A percentile compares a stretch with the other conserved stretches of the same genome.
phyloP scores from a whole-genome alignment of 1,140 invertebrate genomes.

The Eumaeus atala region DNA sequence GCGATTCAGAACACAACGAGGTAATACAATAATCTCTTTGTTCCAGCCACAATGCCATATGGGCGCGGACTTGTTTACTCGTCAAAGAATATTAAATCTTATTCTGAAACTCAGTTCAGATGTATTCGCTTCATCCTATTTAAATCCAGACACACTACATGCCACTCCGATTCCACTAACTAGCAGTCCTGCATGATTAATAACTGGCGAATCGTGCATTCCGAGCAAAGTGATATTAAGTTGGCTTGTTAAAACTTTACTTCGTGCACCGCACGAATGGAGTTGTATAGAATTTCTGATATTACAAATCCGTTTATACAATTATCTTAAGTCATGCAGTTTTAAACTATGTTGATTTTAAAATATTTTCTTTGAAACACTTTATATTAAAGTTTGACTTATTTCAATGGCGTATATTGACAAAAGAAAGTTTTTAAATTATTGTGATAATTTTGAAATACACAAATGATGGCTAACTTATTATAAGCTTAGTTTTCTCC shows the following conservation, averaged over 20 bases:
- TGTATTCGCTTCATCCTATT: conserved; percentile 34
- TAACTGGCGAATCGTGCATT: conserved; percentile 66
- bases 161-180: conserved; percentile 64
- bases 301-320: conserved; percentile 38
- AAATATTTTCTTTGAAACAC: background rate
- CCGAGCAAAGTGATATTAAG: conserved; percentile 70
- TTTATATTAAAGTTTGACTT: too few species aligned
- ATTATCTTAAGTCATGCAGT: conserved; percentile 13
- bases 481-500: too few species aligned
- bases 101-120: conserved; percentile 36
- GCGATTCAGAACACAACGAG: conserved; percentile 34
- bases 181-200: conserved; percentile 71
- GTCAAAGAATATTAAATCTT: conserved; percentile 50
- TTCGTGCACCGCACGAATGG: conserved; percentile 46
- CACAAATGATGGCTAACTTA: too few species aligned
- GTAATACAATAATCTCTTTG: conserved; percentile 46
- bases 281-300: conserved; percentile 48
- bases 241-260: conserved; percentile 72
- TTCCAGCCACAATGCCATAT: conserved; percentile 32
- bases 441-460: too few species aligned
- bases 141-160: conserved; percentile 43
- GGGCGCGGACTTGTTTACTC: conserved; percentile 38
- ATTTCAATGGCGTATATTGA: too few species aligned
- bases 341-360: background rate
- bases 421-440: too few species aligned